Conservation (phyloP, 2,113 vertebrate species). For the Dicentrarchus labrax region DNA sequence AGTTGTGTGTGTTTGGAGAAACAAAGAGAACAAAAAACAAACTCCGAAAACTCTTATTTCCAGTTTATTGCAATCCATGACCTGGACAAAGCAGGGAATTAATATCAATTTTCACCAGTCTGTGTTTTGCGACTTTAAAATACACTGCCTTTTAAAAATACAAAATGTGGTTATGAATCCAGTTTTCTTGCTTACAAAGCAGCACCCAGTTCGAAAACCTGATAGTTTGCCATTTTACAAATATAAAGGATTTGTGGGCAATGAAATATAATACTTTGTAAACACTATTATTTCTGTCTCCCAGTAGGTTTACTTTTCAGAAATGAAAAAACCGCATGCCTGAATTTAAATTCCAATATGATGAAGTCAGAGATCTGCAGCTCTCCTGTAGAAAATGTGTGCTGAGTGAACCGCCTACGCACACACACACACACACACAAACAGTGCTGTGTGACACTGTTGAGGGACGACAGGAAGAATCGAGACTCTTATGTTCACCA, state of each 20-base stretch:
- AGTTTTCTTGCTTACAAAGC: slow-evolving; percentile 58
- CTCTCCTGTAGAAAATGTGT: neutral
- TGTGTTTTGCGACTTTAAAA: slow-evolving; percentile 47
- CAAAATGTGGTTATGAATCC: slow-evolving; percentile 63
- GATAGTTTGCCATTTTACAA: slow-evolving; percentile 52
- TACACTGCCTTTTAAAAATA: slow-evolving; percentile 46
- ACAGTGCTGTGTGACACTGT: slow-evolving; percentile 41
- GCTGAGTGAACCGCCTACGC: neutral
- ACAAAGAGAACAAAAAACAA: neutral
- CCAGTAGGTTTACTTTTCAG: slow-evolving; percentile 15
- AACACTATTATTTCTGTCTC: slow-evolving; percentile 58
- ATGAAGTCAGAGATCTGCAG: slow-evolving; percentile 18
- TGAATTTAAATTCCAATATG: slow-evolving; percentile 46
- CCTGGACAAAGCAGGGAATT: slow-evolving; percentile 67
- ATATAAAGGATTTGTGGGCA: slow-evolving; percentile 55
- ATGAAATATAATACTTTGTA: slow-evolving; percentile 71
- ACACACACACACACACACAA: neutral
- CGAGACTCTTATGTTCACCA: slow-evolving; percentile 23
- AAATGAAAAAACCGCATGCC: slow-evolving; percentile 43
- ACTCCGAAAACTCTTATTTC: slow-evolving; percentile 63
- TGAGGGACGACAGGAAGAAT: slow-evolving; percentile 46
- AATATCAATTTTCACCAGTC: slow-evolving; percentile 32
- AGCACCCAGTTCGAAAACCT: slow-evolving; percentile 59
- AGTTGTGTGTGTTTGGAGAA: neutral
- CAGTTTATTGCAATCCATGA: slow-evolving; percentile 83